Evolutionary conservation across 2,888 invertebrate species (phyloP), one percentile per base, ranked within the genome.

Genomic region (Idaea straminata): DNA sequence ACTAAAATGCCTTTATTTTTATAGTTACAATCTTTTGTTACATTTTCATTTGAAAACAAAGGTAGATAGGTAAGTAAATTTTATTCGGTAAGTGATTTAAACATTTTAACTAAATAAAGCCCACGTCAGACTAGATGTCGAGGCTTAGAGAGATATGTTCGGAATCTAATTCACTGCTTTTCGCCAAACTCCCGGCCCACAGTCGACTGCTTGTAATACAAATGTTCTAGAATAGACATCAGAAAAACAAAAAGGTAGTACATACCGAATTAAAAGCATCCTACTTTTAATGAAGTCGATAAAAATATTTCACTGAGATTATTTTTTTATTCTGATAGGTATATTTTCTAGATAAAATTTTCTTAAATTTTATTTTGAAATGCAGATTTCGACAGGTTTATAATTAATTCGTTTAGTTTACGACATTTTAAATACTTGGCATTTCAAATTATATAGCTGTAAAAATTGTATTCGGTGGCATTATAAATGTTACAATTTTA

Each of bases 141-240:
- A 70, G 72, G 81, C 82, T 84, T 84, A 80, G 80, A 77, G 77
- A 80, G 84, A 84, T 85, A 84, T 83, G 83, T 84, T 78, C 73
- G 70, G 79, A 84, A 85, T 84, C 83, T 81, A 82, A 85, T 83
- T 82, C 80, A 69, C 76, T 68, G 74, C 75, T 76, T 82, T 80
- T 78, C 76, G 74, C 61, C 70, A 72, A 72, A 68, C 76, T 76
- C 78, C 75, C 76, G 69, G 75, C 69, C 72, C 57, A 25, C 25
- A 25, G 25, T 25, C 74, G 72, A 70, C 74, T 75, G 77, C 67
- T 60, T 25, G 61, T 61, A 71, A 38, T 74, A 64, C 13, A 68
- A 35, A 64, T 15, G 36, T 47, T 47, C 47, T 47, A 47, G 47
- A 47, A 13, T 7, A 10, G 47, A 47, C 47, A 47, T 13, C 13